Percentiles rank a stretch among this genome's conserved stretches.
These are phyloP conservation scores for Aphelinus certus DNA, from an alignment of 1,140 invertebrate species.

Conservation along the genomic window DNA sequence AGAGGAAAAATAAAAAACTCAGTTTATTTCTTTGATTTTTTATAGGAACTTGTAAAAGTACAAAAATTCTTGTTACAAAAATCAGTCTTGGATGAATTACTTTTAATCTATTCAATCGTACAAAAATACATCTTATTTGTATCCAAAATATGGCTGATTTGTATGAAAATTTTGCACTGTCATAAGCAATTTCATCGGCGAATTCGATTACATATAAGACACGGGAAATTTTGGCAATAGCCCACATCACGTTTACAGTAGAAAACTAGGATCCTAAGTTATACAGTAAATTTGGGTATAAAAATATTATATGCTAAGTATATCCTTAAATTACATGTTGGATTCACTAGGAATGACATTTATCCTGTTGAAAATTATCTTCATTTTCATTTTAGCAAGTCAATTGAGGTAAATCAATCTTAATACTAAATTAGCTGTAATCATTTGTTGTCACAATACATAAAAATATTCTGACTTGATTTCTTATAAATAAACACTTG, in stretches of 20 bases:
- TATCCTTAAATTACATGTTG: constrained; percentile 7
- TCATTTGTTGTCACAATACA: background rate
- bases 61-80: constrained; percentile 26
- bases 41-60: constrained; percentile 41
- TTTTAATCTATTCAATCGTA: constrained; percentile 34
- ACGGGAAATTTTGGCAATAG: constrained; percentile 10
- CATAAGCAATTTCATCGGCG: background rate
- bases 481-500: background rate
- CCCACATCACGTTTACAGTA: constrained; percentile 9
- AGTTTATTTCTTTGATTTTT: background rate
- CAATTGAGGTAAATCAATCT: background rate
- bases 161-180: background rate
- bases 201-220: constrained; percentile 8
- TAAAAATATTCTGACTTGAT: background rate
- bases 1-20: constrained; percentile 3
- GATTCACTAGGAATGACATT: constrained; percentile 1
- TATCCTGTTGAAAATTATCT: background rate
- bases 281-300: constrained; percentile 4
- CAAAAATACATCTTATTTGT: background rate
- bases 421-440: constrained; percentile 10
- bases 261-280: constrained; percentile 13
- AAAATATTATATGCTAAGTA: constrained; percentile 17
- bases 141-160: background rate
- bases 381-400: background rate
- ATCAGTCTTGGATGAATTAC: constrained; percentile 44